Evolutionary conservation across 2,888 invertebrate species (phyloP), one percentile per base, ranked within the genome.

Genomic region (Dolomedes plantarius): DNA sequence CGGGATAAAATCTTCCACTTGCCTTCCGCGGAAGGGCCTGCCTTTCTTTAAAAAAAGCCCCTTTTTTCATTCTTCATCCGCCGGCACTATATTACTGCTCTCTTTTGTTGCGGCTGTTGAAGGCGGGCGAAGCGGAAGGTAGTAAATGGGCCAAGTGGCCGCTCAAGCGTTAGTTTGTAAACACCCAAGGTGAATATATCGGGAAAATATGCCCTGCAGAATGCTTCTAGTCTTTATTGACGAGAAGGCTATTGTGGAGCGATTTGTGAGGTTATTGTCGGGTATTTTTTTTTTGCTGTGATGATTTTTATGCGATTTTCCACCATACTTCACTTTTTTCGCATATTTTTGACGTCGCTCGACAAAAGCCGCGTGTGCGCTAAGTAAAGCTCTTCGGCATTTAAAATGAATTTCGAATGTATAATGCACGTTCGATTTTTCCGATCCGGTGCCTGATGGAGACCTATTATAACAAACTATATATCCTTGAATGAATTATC

Each of bases 101-200:
- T 74, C 76, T 65, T 67, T 67, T 67, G 67, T 67, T 36, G 3
- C 39, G 69, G 78, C 72, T 41, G 72, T 64, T 79, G 72, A 82
- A 74, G 75, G 75, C 31, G 23, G 50, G 32, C 39, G 16, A 7
- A 19, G 77, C 36, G 67, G 69, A 41, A 71, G 78, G 36, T 29
- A 29, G 9, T 13, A 39, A 56, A 29, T 41, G 68, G 67, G 29
- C 31, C 39, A 76, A 62, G 71, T 64, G 65, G 32, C 23, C 19
- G 36, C 7, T 29, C 23, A 65, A 67, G 75, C 72, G 72, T 29
- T 67, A 85, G 83, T 85, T 77, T 71, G 83, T 85, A 85, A 85
- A 85, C 83, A 85, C 50, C 77, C 67, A 62, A 32, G 19, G 11
- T 5, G 56, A 56, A 56, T 56, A 56, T 23, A 56, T 56, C 56